Evolutionary conservation across 2,113 vertebrate genomes (phyloP).

Genomic region (Actinemys pallida): DNA sequence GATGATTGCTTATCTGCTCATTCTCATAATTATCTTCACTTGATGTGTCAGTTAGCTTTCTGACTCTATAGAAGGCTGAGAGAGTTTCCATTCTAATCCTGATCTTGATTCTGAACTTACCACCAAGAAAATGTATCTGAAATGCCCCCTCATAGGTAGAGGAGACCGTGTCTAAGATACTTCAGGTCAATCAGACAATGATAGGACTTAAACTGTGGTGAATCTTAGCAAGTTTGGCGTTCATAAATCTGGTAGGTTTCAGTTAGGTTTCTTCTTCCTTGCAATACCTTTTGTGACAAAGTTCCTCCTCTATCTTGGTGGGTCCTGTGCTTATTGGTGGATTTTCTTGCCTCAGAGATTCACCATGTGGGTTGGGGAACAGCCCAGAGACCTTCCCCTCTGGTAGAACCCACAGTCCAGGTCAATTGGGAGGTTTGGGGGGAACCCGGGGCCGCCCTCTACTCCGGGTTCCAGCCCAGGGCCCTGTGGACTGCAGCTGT

Average conservation of each 20-base stretch:
- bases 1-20: background rate
- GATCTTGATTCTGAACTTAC: accelerated
- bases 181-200: background rate
- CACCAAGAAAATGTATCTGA: background rate
- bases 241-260: accelerated
- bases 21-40: background rate
- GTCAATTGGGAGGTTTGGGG: too few relatives aligned
- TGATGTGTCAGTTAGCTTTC: constrained; percentile 17
- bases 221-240: background rate
- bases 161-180: background rate
- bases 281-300: background rate
- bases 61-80: background rate
- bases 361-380: too few relatives aligned
- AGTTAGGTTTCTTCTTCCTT: background rate
- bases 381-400: too few relatives aligned
- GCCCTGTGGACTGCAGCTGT: too few relatives aligned
- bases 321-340: too few relatives aligned
- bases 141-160: background rate
- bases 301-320: too few relatives aligned
- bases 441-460: too few relatives aligned
- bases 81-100: accelerated
- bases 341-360: too few relatives aligned
- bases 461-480: too few relatives aligned
- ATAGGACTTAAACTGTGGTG: background rate
- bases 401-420: too few relatives aligned